Evolutionary conservation across 2,113 vertebrate genomes (phyloP).

Genomic region (Melierax canorus): DNA sequence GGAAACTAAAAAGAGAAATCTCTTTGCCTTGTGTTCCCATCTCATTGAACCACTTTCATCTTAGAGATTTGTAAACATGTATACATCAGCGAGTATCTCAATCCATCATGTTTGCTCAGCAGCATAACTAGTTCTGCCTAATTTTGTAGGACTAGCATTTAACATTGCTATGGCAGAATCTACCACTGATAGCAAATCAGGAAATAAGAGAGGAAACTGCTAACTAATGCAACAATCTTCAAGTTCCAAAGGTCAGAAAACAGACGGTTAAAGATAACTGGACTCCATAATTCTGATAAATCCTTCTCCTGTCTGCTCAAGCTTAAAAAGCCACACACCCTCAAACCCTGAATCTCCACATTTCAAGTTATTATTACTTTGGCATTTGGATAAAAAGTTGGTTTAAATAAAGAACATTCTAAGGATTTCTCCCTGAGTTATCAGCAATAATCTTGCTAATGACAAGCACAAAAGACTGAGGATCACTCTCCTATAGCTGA

Average conservation of each 20-base stretch:
- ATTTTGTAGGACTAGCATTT: not conserved
- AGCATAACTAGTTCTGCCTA: not conserved
- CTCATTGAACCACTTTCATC: not conserved
- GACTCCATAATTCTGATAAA: not conserved
- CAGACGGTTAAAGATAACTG: not conserved
- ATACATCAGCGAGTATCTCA: not conserved
- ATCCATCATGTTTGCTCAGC: not conserved
- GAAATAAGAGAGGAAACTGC: too few relatives aligned
- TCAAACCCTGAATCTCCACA: not conserved
- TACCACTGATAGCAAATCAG: not conserved
- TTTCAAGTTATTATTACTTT: not conserved
- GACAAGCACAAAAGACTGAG: not conserved
- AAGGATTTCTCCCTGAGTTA: not conserved
- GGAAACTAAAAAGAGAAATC: not conserved
- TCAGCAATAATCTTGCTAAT: not conserved
- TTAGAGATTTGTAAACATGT: not conserved
- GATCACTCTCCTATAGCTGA: not conserved
- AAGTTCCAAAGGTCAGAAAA: slow-evolving; percentile 23
- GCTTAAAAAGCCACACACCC: not conserved
- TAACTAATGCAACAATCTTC: not conserved
- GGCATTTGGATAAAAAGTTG: not conserved
- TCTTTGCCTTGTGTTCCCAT: not conserved
- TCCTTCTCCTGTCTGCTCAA: not conserved
- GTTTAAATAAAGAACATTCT: not conserved
- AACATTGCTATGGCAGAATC: not conserved